These are phyloP conservation scores for Anadara kagoshimensis DNA, from an alignment of 1,140 invertebrate genomes.

Conservation along the genomic window DNA sequence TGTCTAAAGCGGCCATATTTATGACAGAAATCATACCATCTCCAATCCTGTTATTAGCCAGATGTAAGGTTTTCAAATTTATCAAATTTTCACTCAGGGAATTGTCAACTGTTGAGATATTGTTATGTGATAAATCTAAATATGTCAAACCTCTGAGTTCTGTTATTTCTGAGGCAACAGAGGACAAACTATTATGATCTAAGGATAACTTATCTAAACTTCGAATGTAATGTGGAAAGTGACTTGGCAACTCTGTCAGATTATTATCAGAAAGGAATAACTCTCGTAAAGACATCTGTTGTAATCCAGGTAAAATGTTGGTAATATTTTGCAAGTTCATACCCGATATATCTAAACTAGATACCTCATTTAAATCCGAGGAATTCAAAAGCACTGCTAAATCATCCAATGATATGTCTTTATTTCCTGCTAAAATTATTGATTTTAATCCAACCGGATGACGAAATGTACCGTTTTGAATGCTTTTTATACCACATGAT, in stretches of 20 bases:
- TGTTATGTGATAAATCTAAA: slow-evolving; percentile 56
- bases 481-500: slow-evolving; percentile 53
- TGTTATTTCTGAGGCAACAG: slow-evolving; percentile 21
- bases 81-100: slow-evolving; percentile 35
- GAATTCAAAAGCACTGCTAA: slow-evolving; percentile 44
- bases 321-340: slow-evolving; percentile 46
- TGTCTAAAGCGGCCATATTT: slow-evolving; percentile 29
- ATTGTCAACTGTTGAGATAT: slow-evolving; percentile 30
- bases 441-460: slow-evolving; percentile 42
- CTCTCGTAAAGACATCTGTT: slow-evolving; percentile 25
- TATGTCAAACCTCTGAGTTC: slow-evolving; percentile 40
- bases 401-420: slow-evolving; percentile 34
- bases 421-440: slow-evolving; percentile 58
- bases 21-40: slow-evolving; percentile 10
- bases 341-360: slow-evolving; percentile 42
- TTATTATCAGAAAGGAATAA: slow-evolving; percentile 52
- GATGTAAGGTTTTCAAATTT: slow-evolving; percentile 25
- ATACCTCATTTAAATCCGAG: slow-evolving; percentile 38
- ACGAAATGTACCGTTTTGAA: slow-evolving; percentile 44
- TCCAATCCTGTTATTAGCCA: slow-evolving; percentile 34
- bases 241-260: slow-evolving; percentile 29
- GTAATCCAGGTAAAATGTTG: slow-evolving; percentile 31
- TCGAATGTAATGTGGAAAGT: slow-evolving; percentile 36
- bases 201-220: slow-evolving; percentile 37
- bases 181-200: slow-evolving; percentile 46